Conservation (phyloP, 2,797 vertebrate genomes). For the Enteromius unitaeniatus region DNA sequence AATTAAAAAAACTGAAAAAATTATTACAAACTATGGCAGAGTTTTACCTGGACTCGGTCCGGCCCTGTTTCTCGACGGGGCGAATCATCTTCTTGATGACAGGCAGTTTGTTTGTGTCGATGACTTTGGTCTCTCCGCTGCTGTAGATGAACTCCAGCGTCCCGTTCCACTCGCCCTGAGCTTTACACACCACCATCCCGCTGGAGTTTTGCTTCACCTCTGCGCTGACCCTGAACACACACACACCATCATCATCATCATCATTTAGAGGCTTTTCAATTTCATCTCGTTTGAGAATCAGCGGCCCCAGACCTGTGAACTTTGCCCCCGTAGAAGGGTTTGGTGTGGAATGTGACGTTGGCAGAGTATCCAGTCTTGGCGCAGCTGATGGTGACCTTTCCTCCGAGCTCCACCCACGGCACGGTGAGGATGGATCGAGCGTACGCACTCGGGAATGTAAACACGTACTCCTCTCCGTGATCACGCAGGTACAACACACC, state of each 20-base stretch:
- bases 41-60: constrained; percentile 86
- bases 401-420: constrained; percentile 91
- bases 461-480: constrained; percentile 91
- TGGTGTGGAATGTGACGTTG: constrained; percentile 92
- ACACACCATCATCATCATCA: background rate
- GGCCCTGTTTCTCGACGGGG: constrained; percentile 84
- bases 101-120: constrained; percentile 87
- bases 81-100: constrained; percentile 88
- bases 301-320: constrained; percentile 85
- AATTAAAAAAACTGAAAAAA: too few relatives aligned
- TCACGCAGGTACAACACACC: constrained; percentile 85
- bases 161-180: constrained; percentile 97
- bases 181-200: constrained; percentile 90
- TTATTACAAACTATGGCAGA: too few relatives aligned
- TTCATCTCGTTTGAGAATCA: background rate
- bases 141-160: constrained; percentile 92
- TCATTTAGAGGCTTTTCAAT: background rate
- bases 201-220: constrained; percentile 94
- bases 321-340: constrained; percentile 95
- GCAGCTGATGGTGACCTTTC: constrained; percentile 91
- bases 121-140: constrained; percentile 91
- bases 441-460: constrained; percentile 94
- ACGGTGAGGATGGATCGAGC: constrained; percentile 80
- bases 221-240: constrained; percentile 85
- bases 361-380: constrained; percentile 90